Evolutionary conservation across 2,797 vertebrate species (phyloP), one percentile per base, ranked within the genome.

Genomic region (Spondyliosoma cantharus): DNA sequence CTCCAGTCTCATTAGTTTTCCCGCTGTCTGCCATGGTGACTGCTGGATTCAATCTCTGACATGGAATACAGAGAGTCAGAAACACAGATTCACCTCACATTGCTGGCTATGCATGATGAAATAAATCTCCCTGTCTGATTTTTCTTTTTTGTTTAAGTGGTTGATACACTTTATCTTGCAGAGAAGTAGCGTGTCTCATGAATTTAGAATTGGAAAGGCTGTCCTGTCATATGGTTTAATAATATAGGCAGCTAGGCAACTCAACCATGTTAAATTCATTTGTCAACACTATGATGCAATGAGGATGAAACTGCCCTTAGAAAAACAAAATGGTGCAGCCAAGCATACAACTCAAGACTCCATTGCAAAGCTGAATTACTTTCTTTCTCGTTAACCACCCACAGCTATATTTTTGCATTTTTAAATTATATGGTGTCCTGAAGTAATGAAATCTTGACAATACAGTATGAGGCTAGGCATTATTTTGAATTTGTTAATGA

Each of bases 1-100:
- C 80, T 62, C 64, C 91, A 42, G 59, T 80, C 82, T 92, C 89
- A 78, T 75, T 84, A 74, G 76, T 83, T 81, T 92, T 92, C 83
- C 9, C 68, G 8, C 78, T 85, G 83, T 95, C 94, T 81, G 91
- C 91, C 94, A 95, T 95, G 82, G 86, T 88, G 75, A 81, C 73
- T 77, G 72, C 82, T 82, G 87, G 80, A 84, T 81, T 91, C 77
- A 88, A 80, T 91, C 84, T 89, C 72, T 92, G 87, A 87, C 14
- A 82, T 37, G 54, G 76, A 85, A 89, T 61, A 85, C 0, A 83
- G 52, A 74, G 64, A 17, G 80, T 71, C 73, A 87, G 70, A 87
- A 75, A 87, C 37, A 72, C 15, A 88, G 59, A 82, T 68, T 88
- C 63, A 32, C 45, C 76, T 89, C 71, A 78, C 70, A 80, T 65